Evolutionary conservation across 2,888 invertebrate species (phyloP), one percentile per base, ranked within the genome.

Genomic region (Yponomeuta cagnagella): DNA sequence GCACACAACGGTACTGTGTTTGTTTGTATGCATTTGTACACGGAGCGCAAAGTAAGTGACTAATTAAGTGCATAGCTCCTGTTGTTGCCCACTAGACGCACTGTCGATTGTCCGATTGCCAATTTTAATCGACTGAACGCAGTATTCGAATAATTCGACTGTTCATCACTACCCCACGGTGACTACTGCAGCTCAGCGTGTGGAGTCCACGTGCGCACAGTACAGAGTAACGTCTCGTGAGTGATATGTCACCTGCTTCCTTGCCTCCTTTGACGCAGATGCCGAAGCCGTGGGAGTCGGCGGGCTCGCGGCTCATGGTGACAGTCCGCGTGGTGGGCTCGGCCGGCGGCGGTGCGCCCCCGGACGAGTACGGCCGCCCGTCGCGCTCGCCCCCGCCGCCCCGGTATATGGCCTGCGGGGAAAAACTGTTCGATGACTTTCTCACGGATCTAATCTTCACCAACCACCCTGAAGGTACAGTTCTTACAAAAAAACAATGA

Each of bases 181-280:
- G 43, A 8, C 43, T 8, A 43, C 43, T 43, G 43, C 43, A 43
- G 43, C 3, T 8, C 43, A 8, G 43, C 43, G 9, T 8, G 43
- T 43, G 9, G 43, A 43, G 43, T 8, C 43, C 43, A 43, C 43
- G 52, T 12, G 12, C 15, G 52, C 52, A 58, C 52, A 12, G 52
- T 15, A 15, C 2, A 58, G 52, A 15, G 15, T 58, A 15, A 15
- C 52, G 52, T 58, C 52, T 58, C 52, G 43, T 43, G 43, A 43
- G 43, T 67, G 67, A 43, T 63, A 15, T 63, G 85, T 83, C 85
- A 97, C 97, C 97, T 87, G 97, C 95, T 88, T 97, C 97, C 91
- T 97, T 97, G 77, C 97, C 97, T 81, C 97, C 97, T 90, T 97
- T 97, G 84, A 97, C 97, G 93, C 97, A 97, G 82, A 97, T 97